Conservation (phyloP, 2,797 vertebrate genomes). For the Semaprochilodus insignis region DNA sequence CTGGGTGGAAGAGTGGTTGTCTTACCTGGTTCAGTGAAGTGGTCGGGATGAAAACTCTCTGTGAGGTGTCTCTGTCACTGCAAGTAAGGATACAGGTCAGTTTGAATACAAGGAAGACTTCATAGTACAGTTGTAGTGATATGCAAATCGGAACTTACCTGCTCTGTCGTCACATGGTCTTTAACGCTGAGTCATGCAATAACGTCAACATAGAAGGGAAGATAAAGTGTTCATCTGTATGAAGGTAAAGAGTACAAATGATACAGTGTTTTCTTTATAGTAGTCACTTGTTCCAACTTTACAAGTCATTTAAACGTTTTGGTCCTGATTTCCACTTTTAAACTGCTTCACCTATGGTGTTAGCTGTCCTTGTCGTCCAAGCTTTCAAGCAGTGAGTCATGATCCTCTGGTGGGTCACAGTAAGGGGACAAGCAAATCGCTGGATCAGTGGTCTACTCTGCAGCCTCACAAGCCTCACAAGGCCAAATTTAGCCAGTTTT, state of each 20-base stretch:
- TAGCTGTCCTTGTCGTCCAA: too few species aligned
- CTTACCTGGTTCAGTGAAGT: neutral
- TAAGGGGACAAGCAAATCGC: too few species aligned
- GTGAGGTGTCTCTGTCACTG: neutral
- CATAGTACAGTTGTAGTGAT: conserved; percentile 9
- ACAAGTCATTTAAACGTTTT: too few species aligned
- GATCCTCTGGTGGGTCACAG: too few species aligned
- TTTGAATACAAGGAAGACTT: conserved; percentile 7
- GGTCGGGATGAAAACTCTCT: neutral
- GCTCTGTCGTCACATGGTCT: neutral
- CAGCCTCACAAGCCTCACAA: too few species aligned
- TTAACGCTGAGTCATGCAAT: neutral
- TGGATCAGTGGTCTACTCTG: too few species aligned
- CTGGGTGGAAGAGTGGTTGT: neutral
- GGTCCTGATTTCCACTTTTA: too few species aligned
- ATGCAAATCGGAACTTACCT: conserved; percentile 42
- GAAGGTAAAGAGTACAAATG: neutral
- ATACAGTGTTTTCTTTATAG: neutral
- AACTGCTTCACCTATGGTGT: too few species aligned
- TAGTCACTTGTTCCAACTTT: too few species aligned
- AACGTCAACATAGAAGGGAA: neutral
- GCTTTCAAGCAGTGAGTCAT: too few species aligned
- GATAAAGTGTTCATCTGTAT: neutral
- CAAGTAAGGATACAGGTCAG: neutral
- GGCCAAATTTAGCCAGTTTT: too few species aligned